These are phyloP conservation scores for Pterocles gutturalis DNA, from an alignment of 2,113 vertebrate genomes.

Conservation along the genomic window DNA sequence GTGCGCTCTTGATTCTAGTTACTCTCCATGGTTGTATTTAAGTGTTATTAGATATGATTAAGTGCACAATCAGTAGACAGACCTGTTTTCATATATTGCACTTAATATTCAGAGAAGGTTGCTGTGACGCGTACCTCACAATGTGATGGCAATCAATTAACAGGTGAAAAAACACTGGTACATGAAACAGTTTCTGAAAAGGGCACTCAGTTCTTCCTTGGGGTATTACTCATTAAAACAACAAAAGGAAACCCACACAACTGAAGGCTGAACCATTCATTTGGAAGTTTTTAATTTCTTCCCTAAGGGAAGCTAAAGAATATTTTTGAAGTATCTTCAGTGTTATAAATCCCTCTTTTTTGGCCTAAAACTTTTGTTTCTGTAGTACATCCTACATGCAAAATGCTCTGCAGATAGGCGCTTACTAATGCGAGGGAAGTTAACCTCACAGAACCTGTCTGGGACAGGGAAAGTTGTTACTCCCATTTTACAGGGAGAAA, in stretches of 20 bases:
- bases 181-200: slow-evolving; percentile 20
- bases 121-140: neutral
- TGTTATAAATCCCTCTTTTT: neutral
- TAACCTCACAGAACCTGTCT: neutral
- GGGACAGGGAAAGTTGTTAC: neutral
- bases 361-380: neutral
- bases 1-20: neutral
- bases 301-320: neutral
- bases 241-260: slow-evolving; percentile 57
- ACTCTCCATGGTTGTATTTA: neutral
- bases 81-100: neutral
- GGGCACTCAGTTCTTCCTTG: slow-evolving; percentile 8
- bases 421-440: neutral
- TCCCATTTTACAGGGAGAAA: neutral
- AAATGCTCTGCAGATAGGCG: neutral
- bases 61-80: slow-evolving; percentile 7
- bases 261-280: neutral
- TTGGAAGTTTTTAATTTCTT: slow-evolving; percentile 44
- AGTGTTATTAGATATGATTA: slow-evolving; percentile 27
- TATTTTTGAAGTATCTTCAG: neutral
- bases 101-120: neutral
- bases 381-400: neutral
- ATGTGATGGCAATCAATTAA: slow-evolving; percentile 39
- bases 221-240: slow-evolving; percentile 42
- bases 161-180: slow-evolving; percentile 26